Base-by-base conservation (phyloP, 2,797 vertebrate genomes). In the Platyrinchus mystaceus region DNA sequence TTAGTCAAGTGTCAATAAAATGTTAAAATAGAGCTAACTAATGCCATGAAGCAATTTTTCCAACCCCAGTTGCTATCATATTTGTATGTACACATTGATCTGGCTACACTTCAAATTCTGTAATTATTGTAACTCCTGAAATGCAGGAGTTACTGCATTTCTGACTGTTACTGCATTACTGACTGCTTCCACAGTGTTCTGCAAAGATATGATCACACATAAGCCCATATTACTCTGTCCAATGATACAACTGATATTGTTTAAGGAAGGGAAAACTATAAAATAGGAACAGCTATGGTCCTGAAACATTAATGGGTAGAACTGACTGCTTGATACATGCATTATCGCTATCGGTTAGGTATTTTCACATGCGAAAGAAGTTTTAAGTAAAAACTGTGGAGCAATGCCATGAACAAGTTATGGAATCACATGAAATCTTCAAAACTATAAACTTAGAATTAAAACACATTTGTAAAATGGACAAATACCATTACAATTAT, bases 81-180 rank as follows among this genome's bases (percentile, higher is more conserved):
- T 6, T 49, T 64, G 34, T 44, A 58, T 1, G 0, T 10, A 70
- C 0, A 1, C 17, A 44, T 16, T 60, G 7, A 81, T 50, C 32
- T 62, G 36, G 24, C 59, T 50, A 46, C 0, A 1, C 24, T 82
- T 91, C 11, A 47, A 59, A 84, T 37, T 79, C 18, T 19, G 68
- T 16, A 68, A 71, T 34, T 56, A 78, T 52, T 80, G 87, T 58
- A 76, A 85, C 8, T 58, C n/a, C 55, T 49, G 34, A 87, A 75
- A 79, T 18, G 19, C 11, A 53, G 20, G 15, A n/a, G n/a, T n/a
- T n/a, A n/a, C n/a, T n/a, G n/a, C n/a, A n/a, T n/a, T n/a, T n/a
- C n/a, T n/a, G n/a, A n/a, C n/a, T n/a, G n/a, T n/a, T n/a, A n/a
- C n/a, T n/a, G n/a, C n/a, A n/a, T n/a, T n/a, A n/a, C 30, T 20